These are phyloP conservation scores for Xenops minutus DNA, from an alignment of 2,797 vertebrate species.

Conservation along the genomic window DNA sequence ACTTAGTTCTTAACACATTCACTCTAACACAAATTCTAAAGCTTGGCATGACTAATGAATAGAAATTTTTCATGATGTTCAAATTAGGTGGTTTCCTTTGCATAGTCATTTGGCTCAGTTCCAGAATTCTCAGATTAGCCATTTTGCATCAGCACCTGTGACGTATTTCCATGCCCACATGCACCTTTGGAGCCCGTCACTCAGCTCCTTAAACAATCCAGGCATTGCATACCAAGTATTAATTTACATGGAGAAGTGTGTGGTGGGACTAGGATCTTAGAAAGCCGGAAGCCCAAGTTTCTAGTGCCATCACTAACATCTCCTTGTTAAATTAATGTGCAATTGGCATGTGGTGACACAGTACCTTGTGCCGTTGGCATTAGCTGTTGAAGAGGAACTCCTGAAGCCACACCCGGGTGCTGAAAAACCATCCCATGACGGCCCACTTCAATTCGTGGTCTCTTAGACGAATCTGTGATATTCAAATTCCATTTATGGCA, in stretches of 20 bases:
- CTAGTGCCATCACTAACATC: constrained; percentile 58
- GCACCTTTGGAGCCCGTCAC: constrained; percentile 62
- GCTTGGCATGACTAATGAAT: not conserved
- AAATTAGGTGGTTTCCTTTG: constrained; percentile 10
- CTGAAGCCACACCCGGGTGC: constrained; percentile 96
- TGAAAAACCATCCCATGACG: constrained; percentile 99
- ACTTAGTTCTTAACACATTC: not conserved
- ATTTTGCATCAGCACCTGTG: constrained; percentile 52
- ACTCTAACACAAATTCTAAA: constrained; percentile 11
- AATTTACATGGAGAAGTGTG: constrained; percentile 67
- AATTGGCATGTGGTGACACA: constrained; percentile 70
- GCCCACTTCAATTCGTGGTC: constrained; percentile 98
- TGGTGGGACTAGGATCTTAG: constrained; percentile 54
- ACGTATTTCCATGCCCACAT: constrained; percentile 70
- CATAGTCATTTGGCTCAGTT: not conserved
- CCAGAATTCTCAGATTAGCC: constrained; percentile 6
- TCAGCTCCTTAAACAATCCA: constrained; percentile 57
- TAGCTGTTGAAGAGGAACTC: constrained; percentile 99
- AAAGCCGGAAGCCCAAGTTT: constrained; percentile 14
- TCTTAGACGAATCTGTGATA: constrained; percentile 98
- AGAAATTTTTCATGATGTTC: not conserved
- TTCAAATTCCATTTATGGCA: constrained; percentile 77
- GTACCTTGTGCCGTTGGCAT: constrained; percentile 99
- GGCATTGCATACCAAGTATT: constrained; percentile 70
- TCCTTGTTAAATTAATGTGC: constrained; percentile 72